Percentiles rank a stretch among this genome's conserved stretches.
Evolutionary conservation across 1,140 invertebrate species (phyloP).

Genomic region (Araneus ventricosus): DNA sequence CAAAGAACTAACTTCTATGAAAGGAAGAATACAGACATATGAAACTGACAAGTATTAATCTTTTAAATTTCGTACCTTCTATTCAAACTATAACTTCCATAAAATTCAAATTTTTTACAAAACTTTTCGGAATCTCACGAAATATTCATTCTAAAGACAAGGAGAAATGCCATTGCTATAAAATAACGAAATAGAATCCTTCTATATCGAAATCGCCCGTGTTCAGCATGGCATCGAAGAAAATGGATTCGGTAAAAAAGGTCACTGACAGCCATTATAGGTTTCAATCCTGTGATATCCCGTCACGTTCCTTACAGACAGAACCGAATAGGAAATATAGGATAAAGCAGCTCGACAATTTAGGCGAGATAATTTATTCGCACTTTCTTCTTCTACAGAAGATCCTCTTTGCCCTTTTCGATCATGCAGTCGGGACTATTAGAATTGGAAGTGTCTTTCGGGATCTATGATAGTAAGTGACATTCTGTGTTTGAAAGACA

Average conservation of each 20-base stretch:
- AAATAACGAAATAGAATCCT: background rate
- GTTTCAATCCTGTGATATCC: background rate
- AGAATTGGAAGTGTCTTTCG: background rate
- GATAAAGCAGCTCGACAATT: background rate
- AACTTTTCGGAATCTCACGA: background rate
- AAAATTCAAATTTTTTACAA: too few species aligned
- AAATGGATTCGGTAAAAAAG: background rate
- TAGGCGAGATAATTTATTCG: conserved; percentile 10
- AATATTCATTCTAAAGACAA: background rate
- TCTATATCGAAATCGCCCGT: background rate
- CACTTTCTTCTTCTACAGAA: background rate
- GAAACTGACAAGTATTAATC: too few species aligned
- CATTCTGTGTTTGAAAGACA: conserved; percentile 27
- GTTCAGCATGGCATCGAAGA: background rate
- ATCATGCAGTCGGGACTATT: background rate
- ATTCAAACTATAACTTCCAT: too few species aligned
- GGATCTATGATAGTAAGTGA: background rate
- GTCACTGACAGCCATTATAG: background rate
- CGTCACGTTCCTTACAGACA: background rate
- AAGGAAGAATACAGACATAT: too few species aligned
- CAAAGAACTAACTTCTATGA: too few species aligned
- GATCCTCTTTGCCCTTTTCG: background rate
- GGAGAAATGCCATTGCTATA: background rate
- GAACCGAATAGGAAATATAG: background rate
- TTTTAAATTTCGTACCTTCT: too few species aligned